phyloP scores from a whole-genome alignment of 2,113 vertebrate genomes.

The Microcebus jonahi region DNA sequence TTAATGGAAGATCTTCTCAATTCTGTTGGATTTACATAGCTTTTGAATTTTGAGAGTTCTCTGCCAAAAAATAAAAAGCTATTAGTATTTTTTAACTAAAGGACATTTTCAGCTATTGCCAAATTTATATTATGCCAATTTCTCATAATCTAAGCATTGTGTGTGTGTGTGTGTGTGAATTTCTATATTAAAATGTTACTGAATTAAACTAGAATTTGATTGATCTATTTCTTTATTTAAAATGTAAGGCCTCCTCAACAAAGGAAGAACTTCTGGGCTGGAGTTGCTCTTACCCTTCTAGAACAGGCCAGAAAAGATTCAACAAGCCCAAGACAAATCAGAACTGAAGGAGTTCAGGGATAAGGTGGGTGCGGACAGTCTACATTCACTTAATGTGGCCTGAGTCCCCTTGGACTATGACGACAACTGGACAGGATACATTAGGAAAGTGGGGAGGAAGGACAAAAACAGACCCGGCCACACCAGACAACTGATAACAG shows the following conservation, averaged over 20 bases:
- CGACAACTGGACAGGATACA: conserved; percentile 31
- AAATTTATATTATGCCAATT: conserved; percentile 41
- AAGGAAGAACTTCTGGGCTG: background rate
- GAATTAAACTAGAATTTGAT: conserved; percentile 32
- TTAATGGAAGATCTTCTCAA: conserved; percentile 96
- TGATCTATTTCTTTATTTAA: background rate
- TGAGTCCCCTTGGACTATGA: background rate
- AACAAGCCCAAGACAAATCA: conserved; percentile 13
- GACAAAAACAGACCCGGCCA: conserved; percentile 42
- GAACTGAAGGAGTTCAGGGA: background rate
- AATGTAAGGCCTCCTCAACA: background rate
- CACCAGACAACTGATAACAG: conserved; percentile 39
- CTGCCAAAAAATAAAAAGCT: conserved; percentile 82
- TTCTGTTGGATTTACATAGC: conserved; percentile 96
- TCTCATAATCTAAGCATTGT: conserved; percentile 3
- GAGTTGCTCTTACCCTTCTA: background rate
- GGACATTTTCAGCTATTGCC: conserved; percentile 49
- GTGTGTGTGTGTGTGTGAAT: background rate
- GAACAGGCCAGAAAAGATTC: conserved; percentile 36
- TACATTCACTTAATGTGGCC: background rate
- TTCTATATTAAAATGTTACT: background rate
- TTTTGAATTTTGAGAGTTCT: conserved; percentile 97
- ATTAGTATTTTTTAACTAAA: conserved; percentile 66
- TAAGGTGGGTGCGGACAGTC: background rate
- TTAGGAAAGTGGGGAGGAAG: background rate